Evolutionary conservation across 1,140 invertebrate genomes (phyloP), one percentile per base, ranked within the genome.

Genomic region (Branchinecta lindahli): DNA sequence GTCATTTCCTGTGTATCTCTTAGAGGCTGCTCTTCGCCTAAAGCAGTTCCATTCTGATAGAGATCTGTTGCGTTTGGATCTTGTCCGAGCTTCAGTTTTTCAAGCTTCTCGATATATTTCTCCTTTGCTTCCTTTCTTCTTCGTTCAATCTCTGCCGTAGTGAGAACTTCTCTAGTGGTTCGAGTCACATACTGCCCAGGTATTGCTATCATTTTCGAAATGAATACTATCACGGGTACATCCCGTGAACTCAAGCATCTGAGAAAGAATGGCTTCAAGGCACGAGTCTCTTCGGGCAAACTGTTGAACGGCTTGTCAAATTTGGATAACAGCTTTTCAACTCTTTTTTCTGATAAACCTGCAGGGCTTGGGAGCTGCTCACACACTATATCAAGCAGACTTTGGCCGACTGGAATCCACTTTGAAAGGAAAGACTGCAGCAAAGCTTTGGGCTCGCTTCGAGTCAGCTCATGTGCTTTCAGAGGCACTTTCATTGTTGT

Each of bases 181-280:
- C 52, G 12, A 1, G 52, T 61, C 52, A 61, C 52, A 61, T 61
- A 61, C 52, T 61, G 52, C 12, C 52, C 52, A 61, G 52, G 52
- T n/a, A 89, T 83, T 70, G 88, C 85, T 81, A 93, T 90, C 90
- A 95, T 94, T 84, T 98, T 98, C 6, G 95, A 97, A 71, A 98
- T 85, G 81, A 92, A 98, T 67, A 91, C 86, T 76, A 98, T 90
- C 10, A 92, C 81, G 72, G 92, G 88, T 71, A 82, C 84, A 71
- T 87, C 81, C 3, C 84, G 76, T 44, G 82, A 81, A 73, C 84
- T 80, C 77, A 84, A 82, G 79, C 92, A 94, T 45, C 81, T 80
- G 52, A 87, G 75, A 77, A 95, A 94, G 73, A 85, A 85, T 74
- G 85, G 75, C 80, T 92, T 92, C 0, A 96, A 79, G 47, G 80